phyloP scores from a whole-genome alignment of 1,140 invertebrate genomes.

The Drosophila setifemur region DNA sequence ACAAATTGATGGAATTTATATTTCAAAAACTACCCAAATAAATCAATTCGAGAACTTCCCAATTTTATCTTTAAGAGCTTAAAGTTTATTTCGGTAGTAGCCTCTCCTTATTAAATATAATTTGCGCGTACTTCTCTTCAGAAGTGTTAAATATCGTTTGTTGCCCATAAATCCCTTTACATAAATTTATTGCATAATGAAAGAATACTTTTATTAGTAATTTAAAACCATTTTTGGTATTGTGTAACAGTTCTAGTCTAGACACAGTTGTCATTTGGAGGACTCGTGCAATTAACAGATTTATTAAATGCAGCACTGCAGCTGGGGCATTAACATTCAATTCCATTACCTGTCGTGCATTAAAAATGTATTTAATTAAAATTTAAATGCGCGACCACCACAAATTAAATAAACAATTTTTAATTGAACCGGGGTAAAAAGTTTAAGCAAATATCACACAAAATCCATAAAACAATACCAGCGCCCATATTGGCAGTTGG shows the following conservation, averaged over 20 bases:
- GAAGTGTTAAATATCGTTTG: no score
- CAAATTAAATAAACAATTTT: slow-evolving; percentile 79
- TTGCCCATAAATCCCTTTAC: no score
- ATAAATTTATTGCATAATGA: no score
- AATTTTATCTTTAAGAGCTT: no score
- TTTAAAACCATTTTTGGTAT: no score
- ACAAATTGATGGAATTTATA: no score
- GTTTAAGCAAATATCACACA: slow-evolving; percentile 62
- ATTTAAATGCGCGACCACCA: slow-evolving; percentile 69
- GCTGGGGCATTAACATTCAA: slow-evolving; percentile 38
- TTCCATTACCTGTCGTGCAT: slow-evolving; percentile 48
- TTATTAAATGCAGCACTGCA: slow-evolving; percentile 37
- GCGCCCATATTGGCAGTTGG: not conserved
- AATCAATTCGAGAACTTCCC: no score
- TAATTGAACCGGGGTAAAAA: slow-evolving; percentile 73
- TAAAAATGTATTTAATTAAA: slow-evolving; percentile 76
- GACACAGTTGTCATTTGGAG: slow-evolving; percentile 20
- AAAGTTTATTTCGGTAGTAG: no score
- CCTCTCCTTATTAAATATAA: no score
- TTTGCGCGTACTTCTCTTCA: no score
- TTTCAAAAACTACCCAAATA: no score
- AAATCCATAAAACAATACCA: slow-evolving; percentile 35
- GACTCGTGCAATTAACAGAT: slow-evolving; percentile 38
- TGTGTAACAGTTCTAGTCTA: slow-evolving; percentile 5
- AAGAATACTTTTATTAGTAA: no score